These are phyloP conservation scores for Astyanax mexicanus DNA, from an alignment of 2,797 vertebrate species.

Conservation along the genomic window DNA sequence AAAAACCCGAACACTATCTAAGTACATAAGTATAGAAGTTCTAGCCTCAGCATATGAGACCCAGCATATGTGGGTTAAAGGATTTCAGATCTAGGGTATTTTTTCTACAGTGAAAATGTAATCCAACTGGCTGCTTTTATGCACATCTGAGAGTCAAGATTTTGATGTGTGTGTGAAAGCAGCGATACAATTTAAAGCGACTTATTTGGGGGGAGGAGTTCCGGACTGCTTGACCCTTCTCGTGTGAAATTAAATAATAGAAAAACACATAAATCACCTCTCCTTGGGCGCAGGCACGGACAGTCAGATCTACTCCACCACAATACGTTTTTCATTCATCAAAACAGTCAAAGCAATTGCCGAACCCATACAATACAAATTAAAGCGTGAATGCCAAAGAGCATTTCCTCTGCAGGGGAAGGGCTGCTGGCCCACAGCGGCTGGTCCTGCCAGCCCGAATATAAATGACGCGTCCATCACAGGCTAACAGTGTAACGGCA, in stretches of 20 bases:
- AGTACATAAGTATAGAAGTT: conserved; percentile 2
- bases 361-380: conserved; percentile 73
- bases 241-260: conserved; percentile 83
- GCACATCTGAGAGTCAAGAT: conserved; percentile 54
- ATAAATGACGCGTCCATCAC: conserved; percentile 67
- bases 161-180: conserved; percentile 72
- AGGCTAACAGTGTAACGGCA: conserved; percentile 49
- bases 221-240: conserved; percentile 74
- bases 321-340: conserved; percentile 87
- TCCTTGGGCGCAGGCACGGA: conserved; percentile 73
- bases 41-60: no score
- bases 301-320: conserved; percentile 82
- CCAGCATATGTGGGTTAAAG: conserved; percentile 50
- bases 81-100: conserved; percentile 61
- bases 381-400: conserved; percentile 75
- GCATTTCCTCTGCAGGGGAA: conserved; percentile 71
- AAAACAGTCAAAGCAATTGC: conserved; percentile 81
- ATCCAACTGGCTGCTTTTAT: conserved; percentile 8
- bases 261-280: conserved; percentile 86
- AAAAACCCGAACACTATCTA: conserved; percentile 6
- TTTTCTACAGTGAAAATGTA: conserved; percentile 12
- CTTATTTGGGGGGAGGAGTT: conserved; percentile 72
- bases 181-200: conserved; percentile 77
- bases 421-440: conserved; percentile 49
- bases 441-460: conserved; percentile 68